Percentiles rank a stretch among this genome's conserved stretches.
These are phyloP conservation scores for Acanthoscelides obtectus DNA, from an alignment of 2,888 invertebrate species.

Conservation along the genomic window DNA sequence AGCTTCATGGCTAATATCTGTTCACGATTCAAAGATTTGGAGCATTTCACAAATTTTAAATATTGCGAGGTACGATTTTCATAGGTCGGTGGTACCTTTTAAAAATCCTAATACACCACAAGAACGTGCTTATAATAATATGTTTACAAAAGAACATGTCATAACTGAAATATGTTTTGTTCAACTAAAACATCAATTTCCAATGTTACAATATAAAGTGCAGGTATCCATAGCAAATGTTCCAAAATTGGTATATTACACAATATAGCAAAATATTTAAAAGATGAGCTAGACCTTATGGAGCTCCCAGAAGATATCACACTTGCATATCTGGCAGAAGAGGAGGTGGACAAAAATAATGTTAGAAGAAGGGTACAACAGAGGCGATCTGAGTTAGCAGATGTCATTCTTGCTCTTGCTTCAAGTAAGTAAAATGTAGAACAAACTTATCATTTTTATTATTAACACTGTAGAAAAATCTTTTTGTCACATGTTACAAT, in stretches of 20 bases:
- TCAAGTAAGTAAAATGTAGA: conserved; percentile 2
- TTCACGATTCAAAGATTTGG: conserved; percentile 19
- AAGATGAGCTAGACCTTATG: conserved; percentile 5
- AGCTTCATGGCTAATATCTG: conserved; percentile 18
- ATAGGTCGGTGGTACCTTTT: conserved; percentile 19
- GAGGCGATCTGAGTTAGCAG: conserved; percentile 7
- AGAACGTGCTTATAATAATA: conserved; percentile 15
- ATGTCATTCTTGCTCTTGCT: conserved; percentile 3
- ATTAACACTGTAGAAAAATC: no score
- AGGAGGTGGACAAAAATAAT: no score
- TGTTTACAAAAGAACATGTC: conserved; percentile 17
- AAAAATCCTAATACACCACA: conserved; percentile 16
- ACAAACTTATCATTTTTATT: neutral
- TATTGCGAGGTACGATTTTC: conserved; percentile 10
- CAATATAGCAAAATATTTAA: no score
- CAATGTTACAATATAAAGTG: no score
- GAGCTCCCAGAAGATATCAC: neutral
- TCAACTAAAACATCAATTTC: conserved; percentile 21
- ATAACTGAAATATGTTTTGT: conserved; percentile 23
- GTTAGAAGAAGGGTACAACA: conserved; percentile 6
- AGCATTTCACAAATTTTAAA: conserved; percentile 13
- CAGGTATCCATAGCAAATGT: no score
- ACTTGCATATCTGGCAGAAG: no score
- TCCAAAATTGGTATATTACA: conserved; percentile 10
- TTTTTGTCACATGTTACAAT: no score